Conservation (phyloP, 1,140 invertebrate genomes). For the Eulimnadia texana region DNA sequence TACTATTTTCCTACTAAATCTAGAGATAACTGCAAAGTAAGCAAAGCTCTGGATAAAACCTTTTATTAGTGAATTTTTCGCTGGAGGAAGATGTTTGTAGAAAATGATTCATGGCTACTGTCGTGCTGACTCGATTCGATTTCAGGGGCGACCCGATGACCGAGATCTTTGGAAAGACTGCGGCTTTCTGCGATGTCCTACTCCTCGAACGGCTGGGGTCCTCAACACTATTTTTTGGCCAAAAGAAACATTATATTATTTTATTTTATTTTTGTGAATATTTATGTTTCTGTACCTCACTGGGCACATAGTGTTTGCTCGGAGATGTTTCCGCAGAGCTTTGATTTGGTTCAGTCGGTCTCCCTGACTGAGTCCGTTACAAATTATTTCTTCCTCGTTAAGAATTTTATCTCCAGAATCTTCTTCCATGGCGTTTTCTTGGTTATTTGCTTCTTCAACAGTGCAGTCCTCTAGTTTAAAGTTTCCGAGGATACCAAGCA, state of each 20-base stretch:
- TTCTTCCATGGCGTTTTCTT: neutral
- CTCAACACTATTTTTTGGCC: too few relatives aligned
- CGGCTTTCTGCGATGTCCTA: too few relatives aligned
- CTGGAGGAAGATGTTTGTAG: too few relatives aligned
- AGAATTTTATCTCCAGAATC: slow-evolving; percentile 3
- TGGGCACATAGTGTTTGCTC: slow-evolving; percentile 33
- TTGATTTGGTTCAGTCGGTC: slow-evolving; percentile 64
- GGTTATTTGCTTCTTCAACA: slow-evolving; percentile 24
- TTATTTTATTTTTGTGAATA: too few relatives aligned
- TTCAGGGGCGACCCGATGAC: neutral
- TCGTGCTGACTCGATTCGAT: neutral
- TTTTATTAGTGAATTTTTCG: too few relatives aligned
- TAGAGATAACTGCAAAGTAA: too few relatives aligned
- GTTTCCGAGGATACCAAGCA: slow-evolving; percentile 44
- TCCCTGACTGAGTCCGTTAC: slow-evolving; percentile 43
- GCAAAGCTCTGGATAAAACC: too few relatives aligned
- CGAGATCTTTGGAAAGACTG: neutral
- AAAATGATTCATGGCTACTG: too few relatives aligned
- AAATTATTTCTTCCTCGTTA: slow-evolving; percentile 17
- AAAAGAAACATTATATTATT: too few relatives aligned
- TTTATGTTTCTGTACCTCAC: slow-evolving; percentile 34
- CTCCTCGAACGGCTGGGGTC: too few relatives aligned
- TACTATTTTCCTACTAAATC: too few relatives aligned
- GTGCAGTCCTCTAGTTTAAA: slow-evolving; percentile 41
- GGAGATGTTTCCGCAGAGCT: slow-evolving; percentile 40